Conservation (phyloP, 2,113 vertebrate species). For the Festucalex cinctus region DNA sequence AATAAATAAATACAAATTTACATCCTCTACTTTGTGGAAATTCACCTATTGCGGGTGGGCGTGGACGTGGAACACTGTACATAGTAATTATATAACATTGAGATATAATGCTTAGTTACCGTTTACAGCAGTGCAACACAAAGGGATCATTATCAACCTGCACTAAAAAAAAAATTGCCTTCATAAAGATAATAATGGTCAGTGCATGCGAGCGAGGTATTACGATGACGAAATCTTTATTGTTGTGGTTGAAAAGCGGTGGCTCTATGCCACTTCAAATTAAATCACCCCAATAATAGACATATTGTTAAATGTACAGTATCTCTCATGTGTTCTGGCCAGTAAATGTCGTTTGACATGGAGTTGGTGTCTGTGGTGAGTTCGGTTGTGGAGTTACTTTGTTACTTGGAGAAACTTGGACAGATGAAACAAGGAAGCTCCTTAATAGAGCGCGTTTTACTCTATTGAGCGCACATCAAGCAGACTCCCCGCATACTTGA, state of each 20-base stretch:
- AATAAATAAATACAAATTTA: too few relatives aligned
- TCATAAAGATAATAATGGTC: too few relatives aligned
- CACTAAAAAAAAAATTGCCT: background rate
- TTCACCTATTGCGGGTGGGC: too few relatives aligned
- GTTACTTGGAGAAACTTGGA: constrained; percentile 24
- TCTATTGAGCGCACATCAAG: constrained; percentile 16
- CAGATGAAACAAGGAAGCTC: constrained; percentile 42
- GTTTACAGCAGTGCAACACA: background rate
- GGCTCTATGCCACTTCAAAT: background rate
- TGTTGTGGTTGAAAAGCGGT: background rate
- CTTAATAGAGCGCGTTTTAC: constrained; percentile 44
- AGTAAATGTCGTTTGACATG: background rate
- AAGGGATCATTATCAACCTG: background rate
- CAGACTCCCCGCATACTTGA: constrained; percentile 15
- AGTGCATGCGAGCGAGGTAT: too few relatives aligned
- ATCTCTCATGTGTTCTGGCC: background rate
- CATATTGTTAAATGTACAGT: too few relatives aligned
- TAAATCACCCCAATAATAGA: too few relatives aligned
- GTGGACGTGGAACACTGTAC: too few relatives aligned
- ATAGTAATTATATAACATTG: too few relatives aligned
- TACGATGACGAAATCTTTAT: background rate
- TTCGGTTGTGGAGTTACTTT: constrained; percentile 26
- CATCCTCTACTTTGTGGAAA: too few relatives aligned
- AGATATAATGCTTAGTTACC: background rate
- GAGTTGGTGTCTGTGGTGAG: background rate